Evolutionary conservation across 2,797 vertebrate genomes (phyloP), one percentile per base, ranked within the genome.

Genomic region (Remorina albescens): DNA sequence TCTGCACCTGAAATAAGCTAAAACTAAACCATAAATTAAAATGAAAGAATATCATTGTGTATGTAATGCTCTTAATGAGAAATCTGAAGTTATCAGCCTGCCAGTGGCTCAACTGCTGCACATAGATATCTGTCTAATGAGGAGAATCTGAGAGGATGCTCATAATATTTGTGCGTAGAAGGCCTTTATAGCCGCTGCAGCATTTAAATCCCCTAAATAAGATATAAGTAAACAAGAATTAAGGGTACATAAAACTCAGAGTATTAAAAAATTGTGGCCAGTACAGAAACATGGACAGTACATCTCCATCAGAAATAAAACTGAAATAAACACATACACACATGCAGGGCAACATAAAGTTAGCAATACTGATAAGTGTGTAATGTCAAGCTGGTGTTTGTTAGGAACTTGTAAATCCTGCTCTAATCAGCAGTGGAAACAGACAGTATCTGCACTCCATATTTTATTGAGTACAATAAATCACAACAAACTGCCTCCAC

Each of bases 251-350:
- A 44, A 8, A 8, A 28, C 15, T 42, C 0, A 0, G 16, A 11
- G 44, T 37, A 21, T 7, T 18, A 6, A 57, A 54, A 54, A 11
- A n/a, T 11, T 23, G 39, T 25, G 23, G 18, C n/a, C 37, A 13
- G 30, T 30, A 30, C 6, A 6, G 30, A 30, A 30, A 30, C 3
- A 30, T 30, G 30, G 30, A 30, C 30, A 37, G 36, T 37, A 2
- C 62, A 86, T 89, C 25, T 82, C 82, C 84, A 88, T 82, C 37
- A 26, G 28, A 69, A 83, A 80, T 73, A 67, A 78, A 42, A 44
- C 51, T 53, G 41, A 36, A 44, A 54, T 53, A n/a, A 34, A 61
- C 67, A 55, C 37, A 37, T 9, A 37, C 9, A 37, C 2, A 37
- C 11, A 37, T n/a, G n/a, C 10, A 37, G 0, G 36, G 36, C 36